Evolutionary conservation across 2,888 invertebrate species (phyloP), one percentile per base, ranked within the genome.

Genomic region (Trissolcus japonicus): DNA sequence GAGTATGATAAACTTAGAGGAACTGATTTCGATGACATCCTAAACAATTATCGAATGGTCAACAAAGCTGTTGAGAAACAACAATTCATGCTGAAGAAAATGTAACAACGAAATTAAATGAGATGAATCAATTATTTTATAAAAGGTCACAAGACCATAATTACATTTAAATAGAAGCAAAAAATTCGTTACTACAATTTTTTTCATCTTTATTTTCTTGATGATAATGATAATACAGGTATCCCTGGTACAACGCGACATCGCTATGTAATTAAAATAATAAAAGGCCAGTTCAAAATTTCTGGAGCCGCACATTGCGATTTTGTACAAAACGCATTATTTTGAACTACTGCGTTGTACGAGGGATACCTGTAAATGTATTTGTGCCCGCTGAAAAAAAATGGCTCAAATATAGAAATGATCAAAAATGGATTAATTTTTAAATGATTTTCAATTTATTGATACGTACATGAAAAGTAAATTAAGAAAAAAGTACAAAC

Each of bases 11-110:
- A 84, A 54, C 85, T 90, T 6, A 82, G 84, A 40, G 88, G 88
- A 71, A 88, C 88, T 68, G 89, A 90, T 80, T 91, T 88, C 79
- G 87, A 90, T 79, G 86, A 89, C 63, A 86, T 91, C 41, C 81
- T 90, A 50, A 87, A 86, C 57, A 85, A 86, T 40, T 90, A 90
- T 79, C 80, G 84, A 55, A 86, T 90, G 68, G 84, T 90, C 67
- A 89, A 89, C 68, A 72, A 81, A 48, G 83, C 86, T 16, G 83
- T 90, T 54, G 88, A 89, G 74, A 90, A 89, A 46, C n/a, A n/a
- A 46, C 46, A 14, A 14, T 46, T 46, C 6, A 16, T 16, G 46
- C 14, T 46, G 9, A 11, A 46, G 19, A 19, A 51, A 51, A 19
- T 51, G 19, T 51, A 17, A 2, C 3, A 51, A 29, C 17, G 7